These are phyloP conservation scores for Leptodactylus fallax DNA, from an alignment of 2,797 vertebrate species.

Conservation along the genomic window DNA sequence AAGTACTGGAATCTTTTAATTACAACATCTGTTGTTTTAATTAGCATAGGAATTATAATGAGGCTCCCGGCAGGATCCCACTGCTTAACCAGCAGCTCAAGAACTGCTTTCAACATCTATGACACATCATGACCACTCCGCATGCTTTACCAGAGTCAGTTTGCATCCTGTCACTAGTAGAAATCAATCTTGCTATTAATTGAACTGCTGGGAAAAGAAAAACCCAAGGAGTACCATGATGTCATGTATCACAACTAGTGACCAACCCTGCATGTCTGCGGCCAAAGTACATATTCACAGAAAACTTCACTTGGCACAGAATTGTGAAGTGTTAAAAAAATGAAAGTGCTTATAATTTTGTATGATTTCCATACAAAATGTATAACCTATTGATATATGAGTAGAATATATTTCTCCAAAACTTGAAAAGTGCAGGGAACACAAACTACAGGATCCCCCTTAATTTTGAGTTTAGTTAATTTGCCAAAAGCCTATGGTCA, in stretches of 20 bases:
- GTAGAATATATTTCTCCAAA: not conserved
- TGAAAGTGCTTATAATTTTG: too few relatives aligned
- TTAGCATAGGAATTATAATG: conserved; percentile 73
- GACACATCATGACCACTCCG: conserved; percentile 56
- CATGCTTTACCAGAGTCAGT: conserved; percentile 33
- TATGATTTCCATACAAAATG: not conserved
- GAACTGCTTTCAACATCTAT: conserved; percentile 63
- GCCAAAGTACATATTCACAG: not conserved
- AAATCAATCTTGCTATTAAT: conserved; percentile 71
- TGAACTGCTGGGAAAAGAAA: conserved; percentile 61
- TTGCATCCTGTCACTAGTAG: conserved; percentile 60
- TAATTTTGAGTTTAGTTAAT: not conserved
- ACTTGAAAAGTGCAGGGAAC: not conserved
- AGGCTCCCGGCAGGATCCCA: conserved; percentile 66
- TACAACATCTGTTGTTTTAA: conserved; percentile 76
- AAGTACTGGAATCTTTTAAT: conserved; percentile 72
- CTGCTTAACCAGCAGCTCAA: conserved; percentile 63
- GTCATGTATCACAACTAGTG: not conserved
- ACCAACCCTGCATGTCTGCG: conserved; percentile 7
- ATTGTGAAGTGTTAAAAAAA: not conserved
- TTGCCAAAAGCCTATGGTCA: not conserved
- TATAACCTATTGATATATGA: not conserved
- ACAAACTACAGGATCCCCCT: not conserved
- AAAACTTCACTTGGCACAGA: conserved; percentile 18
- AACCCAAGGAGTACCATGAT: conserved; percentile 12